Percentiles rank a stretch among this genome's conserved stretches.
These are phyloP conservation scores for Phrynocephalus versicolor DNA, from an alignment of 2,113 vertebrate species.

Conservation along the genomic window DNA sequence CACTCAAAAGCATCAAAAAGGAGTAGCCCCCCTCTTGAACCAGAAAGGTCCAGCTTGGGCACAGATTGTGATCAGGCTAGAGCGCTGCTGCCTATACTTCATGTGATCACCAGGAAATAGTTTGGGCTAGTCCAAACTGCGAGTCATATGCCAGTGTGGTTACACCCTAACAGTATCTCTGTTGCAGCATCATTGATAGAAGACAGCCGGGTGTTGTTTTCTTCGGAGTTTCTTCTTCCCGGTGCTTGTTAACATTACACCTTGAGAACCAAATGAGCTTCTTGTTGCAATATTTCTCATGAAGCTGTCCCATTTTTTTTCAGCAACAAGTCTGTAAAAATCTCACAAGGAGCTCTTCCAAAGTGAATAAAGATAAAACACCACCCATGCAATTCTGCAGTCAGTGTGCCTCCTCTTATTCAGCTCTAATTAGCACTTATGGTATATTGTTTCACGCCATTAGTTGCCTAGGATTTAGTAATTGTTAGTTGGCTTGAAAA, in stretches of 20 bases:
- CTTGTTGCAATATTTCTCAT: constrained; percentile 3
- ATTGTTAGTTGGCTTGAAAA: constrained; percentile 39
- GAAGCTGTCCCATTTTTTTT: constrained; percentile 31
- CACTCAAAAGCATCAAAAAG: no score
- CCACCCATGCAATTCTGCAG: neutral
- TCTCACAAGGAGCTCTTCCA: constrained; percentile 1
- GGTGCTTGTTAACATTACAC: neutral
- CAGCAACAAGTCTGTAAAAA: neutral
- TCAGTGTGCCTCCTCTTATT: constrained; percentile 14
- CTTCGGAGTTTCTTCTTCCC: fast-evolving
- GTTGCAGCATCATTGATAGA: neutral
- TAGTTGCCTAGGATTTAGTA: constrained; percentile 36
- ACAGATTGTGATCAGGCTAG: no score
- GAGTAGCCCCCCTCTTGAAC: no score
- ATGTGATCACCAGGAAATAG: no score
- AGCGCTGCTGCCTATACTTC: no score
- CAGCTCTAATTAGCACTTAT: constrained; percentile 48
- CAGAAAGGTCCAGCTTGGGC: no score
- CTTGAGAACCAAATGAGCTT: neutral
- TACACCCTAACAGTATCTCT: neutral
- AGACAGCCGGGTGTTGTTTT: neutral
- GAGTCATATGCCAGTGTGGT: no score
- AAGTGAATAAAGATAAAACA: constrained; percentile 27
- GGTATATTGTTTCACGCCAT: constrained; percentile 29
- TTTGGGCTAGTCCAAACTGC: no score